Evolutionary conservation across 2,797 vertebrate species (phyloP).

Genomic region (Sciurus carolinensis): DNA sequence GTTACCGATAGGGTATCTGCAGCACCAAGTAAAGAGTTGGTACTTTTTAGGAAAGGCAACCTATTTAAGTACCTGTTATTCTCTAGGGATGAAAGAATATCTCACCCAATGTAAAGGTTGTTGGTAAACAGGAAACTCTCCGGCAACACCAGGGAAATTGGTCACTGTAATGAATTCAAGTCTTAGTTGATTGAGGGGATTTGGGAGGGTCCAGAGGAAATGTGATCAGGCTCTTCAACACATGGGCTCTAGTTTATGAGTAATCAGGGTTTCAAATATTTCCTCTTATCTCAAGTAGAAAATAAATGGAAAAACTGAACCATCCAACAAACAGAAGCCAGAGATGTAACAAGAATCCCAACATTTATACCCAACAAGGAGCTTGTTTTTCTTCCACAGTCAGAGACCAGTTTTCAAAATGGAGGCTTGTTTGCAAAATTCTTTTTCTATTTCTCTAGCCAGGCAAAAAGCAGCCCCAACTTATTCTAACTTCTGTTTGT

Average conservation of each 20-base stretch:
- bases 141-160: background rate
- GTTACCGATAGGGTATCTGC: background rate
- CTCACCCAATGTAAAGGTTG: background rate
- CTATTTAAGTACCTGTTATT: background rate
- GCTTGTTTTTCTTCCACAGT: constrained; percentile 1
- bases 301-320: constrained; percentile 71
- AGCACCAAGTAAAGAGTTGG: background rate
- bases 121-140: background rate
- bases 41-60: background rate
- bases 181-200: background rate
- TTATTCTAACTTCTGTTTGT: background rate
- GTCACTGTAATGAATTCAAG: background rate
- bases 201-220: background rate
- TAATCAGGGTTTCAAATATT: background rate
- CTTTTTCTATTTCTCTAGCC: background rate
- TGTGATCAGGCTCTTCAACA: background rate
- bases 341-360: background rate
- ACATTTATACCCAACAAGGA: background rate
- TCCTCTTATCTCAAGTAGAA: constrained; percentile 51
- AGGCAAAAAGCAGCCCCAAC: background rate
- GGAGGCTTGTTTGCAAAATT: background rate
- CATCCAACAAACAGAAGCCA: background rate
- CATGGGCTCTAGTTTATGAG: background rate
- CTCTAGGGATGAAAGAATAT: background rate
- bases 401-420: constrained; percentile 43